Evolutionary conservation across 2,888 invertebrate species (phyloP), one percentile per base, ranked within the genome.

Genomic region (Metacarcinus magister): DNA sequence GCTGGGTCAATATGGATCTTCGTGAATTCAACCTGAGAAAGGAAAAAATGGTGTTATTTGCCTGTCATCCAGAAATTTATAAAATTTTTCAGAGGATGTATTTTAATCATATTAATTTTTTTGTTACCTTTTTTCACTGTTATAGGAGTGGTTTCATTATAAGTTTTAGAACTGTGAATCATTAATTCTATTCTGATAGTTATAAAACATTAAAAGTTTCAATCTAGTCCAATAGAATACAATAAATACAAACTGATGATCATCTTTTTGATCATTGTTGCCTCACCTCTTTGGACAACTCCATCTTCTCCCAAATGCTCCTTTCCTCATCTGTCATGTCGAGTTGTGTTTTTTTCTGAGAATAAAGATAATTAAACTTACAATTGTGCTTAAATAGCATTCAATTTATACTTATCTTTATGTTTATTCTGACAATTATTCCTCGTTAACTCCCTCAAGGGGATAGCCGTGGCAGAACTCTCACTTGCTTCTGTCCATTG

Each of bases 1-100:
- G 99, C 99, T 0, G 99, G 99, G 98, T 99, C 99, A 67, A 98
- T 97, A 96, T 97, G 97, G 92, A 96, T 94, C 82, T 96, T 95
- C 3, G 96, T 94, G 93, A 97, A 97, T 95, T 97, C 97, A 48
- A 97, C 97, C 13, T 97, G 96, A 67, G 92, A 46, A 46, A 48
- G 44, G 44, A 48, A 54, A 43, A n/a, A 92, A 28, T 28, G 13
- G 43, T 10, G 32, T n/a, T 32, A 54, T 19, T 46, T 13, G 5
- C 19, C 19, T 46, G 28, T 0, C 4, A 16, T 16, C 54, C 54
- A 54, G 54, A 8, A 28, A 75, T 75, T 28, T 28, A n/a, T 28
- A 75, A 75, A 28, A 75, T 75, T 28, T 7, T n/a, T 10, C n/a
- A 4, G 1, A 28, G 28, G 10, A 28, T 75, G 10, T 28, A 75